Conservation (phyloP, 2,888 invertebrate species). For the Cheilosia vernalis region DNA sequence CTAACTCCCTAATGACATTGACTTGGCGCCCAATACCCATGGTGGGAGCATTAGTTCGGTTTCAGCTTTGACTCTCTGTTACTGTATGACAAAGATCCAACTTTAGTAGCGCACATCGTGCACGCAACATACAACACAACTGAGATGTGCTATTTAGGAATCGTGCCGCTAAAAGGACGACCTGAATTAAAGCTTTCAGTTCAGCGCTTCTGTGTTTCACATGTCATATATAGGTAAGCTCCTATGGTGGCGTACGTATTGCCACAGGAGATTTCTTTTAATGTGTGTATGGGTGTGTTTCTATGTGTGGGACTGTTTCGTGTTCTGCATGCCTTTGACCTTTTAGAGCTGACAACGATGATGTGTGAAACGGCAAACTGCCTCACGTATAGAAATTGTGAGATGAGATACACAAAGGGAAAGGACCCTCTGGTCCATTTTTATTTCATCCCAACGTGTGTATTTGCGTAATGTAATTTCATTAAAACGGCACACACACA, state of each 20-base stretch:
- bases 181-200: conserved; percentile 68
- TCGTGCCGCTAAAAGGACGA: conserved; percentile 71
- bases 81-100: conserved; percentile 9
- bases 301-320: conserved; percentile 15
- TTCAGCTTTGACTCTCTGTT: conserved; percentile 1
- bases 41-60: conserved; percentile 13
- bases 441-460: conserved; percentile 27
- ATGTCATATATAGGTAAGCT: conserved; percentile 61
- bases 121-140: conserved; percentile 44
- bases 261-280: conserved; percentile 33
- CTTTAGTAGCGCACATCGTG: neutral
- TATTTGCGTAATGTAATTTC: conserved; percentile 66
- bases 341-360: conserved; percentile 44
- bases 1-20: conserved; percentile 60
- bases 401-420: neutral
- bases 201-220: conserved; percentile 69
- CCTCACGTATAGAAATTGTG: conserved; percentile 7
- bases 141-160: conserved; percentile 44
- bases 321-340: conserved; percentile 56
- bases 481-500: conserved; percentile 66
- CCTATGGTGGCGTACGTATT: conserved; percentile 38
- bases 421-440: conserved; percentile 40
- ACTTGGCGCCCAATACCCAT: conserved; percentile 10
- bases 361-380: conserved; percentile 48
- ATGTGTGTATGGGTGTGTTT: neutral